Conservation (phyloP, 1,140 invertebrate genomes). For the Pseudomyrmex dendroicus region DNA sequence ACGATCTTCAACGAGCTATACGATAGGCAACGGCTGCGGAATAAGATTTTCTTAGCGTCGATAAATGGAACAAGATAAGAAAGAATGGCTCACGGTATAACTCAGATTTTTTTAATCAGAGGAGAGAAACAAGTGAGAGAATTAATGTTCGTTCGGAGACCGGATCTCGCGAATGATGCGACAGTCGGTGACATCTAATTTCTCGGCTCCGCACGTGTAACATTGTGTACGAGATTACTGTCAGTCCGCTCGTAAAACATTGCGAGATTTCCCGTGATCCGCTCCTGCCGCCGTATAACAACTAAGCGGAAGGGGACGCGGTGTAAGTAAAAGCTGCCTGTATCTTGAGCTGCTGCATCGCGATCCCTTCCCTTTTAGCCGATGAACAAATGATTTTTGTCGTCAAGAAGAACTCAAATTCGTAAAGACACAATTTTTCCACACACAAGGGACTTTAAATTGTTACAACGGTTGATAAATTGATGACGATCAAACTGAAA, state of each 20-base stretch:
- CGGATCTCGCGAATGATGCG: conserved; percentile 18
- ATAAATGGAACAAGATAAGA: conserved; percentile 1
- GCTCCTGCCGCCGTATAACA: conserved; percentile 52
- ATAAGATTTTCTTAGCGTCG: conserved; percentile 17
- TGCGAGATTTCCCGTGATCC: conserved; percentile 67
- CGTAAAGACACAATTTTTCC: too few species aligned
- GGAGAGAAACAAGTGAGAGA: neutral
- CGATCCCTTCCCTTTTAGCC: conserved; percentile 3
- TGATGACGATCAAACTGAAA: too few species aligned
- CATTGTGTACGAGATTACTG: conserved; percentile 49
- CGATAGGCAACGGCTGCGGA: conserved; percentile 16
- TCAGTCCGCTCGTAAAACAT: conserved; percentile 65
- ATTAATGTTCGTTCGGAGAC: conserved; percentile 17
- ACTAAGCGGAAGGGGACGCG: conserved; percentile 8
- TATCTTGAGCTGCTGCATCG: conserved; percentile 35
- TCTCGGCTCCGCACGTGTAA: conserved; percentile 27
- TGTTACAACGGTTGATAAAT: too few species aligned
- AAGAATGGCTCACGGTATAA: neutral
- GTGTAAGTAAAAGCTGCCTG: conserved; percentile 31
- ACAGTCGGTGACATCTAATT: conserved; percentile 42
- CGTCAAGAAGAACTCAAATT: too few species aligned
- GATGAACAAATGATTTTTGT: conserved; percentile 13
- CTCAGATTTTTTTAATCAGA: too few species aligned
- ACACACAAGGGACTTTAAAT: too few species aligned
- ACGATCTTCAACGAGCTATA: conserved; percentile 29